These are phyloP conservation scores for Catostomus latipinnis DNA, from an alignment of 2,797 vertebrate species.

Conservation along the genomic window DNA sequence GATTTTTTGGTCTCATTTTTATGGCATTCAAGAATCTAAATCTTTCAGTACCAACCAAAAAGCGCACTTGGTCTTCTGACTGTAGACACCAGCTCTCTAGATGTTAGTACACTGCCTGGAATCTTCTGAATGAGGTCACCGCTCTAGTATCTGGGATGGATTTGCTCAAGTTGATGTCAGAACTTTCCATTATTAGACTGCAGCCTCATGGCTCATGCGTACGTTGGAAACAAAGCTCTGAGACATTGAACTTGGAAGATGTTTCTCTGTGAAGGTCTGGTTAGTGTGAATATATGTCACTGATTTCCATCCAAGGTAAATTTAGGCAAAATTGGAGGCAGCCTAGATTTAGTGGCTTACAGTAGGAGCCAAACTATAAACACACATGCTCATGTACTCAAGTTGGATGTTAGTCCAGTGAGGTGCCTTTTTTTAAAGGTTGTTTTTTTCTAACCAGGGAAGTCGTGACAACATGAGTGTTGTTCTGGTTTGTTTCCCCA, in stretches of 20 bases:
- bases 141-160: slow-evolving; percentile 26
- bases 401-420: slow-evolving; percentile 1
- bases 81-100: slow-evolving; percentile 22
- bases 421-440: neutral
- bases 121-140: slow-evolving; percentile 15
- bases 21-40: slow-evolving; percentile 5
- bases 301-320: slow-evolving; percentile 41
- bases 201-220: slow-evolving; percentile 13
- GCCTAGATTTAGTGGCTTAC: slow-evolving; percentile 42
- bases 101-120: slow-evolving; percentile 21
- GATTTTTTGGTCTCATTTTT: neutral
- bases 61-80: neutral
- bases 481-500: slow-evolving; percentile 96
- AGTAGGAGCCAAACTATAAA: slow-evolving; percentile 22
- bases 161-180: slow-evolving; percentile 6
- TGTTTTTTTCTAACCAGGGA: slow-evolving; percentile 77
- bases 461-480: slow-evolving; percentile 99
- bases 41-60: neutral
- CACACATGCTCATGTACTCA: slow-evolving; percentile 9
- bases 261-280: slow-evolving; percentile 28
- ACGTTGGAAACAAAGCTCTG: slow-evolving; percentile 19
- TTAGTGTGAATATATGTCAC: slow-evolving; percentile 34
- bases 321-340: slow-evolving; percentile 8
- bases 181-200: slow-evolving; percentile 25
- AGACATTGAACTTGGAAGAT: neutral